phyloP scores from a whole-genome alignment of 2,888 invertebrate genomes.

The Epistrophe grossulariae region DNA sequence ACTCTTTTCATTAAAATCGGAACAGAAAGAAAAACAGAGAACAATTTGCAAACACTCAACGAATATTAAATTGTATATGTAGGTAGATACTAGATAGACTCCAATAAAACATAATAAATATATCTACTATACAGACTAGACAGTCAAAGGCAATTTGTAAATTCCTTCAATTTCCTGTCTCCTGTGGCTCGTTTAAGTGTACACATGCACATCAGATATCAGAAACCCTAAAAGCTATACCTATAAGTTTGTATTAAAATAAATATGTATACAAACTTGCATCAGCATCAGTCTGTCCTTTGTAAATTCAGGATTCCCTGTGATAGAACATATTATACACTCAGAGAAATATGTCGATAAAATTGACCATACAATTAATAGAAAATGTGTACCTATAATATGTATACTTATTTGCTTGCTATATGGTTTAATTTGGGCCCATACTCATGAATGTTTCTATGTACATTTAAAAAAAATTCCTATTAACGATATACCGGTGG shows the following conservation, averaged over 20 bases:
- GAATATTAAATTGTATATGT: constrained; percentile 15
- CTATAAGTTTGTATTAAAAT: background rate
- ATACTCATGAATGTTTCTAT: too few species aligned
- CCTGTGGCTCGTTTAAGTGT: constrained; percentile 13
- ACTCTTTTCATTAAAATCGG: constrained; percentile 45
- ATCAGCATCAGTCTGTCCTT: background rate
- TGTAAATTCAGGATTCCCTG: background rate
- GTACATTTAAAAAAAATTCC: too few species aligned
- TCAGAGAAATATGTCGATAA: background rate
- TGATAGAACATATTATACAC: background rate
- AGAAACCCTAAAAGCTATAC: constrained; percentile 14
- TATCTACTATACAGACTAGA: constrained; percentile 14
- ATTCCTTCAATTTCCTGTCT: constrained; percentile 70
- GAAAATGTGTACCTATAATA: too few species aligned
- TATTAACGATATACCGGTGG: too few species aligned
- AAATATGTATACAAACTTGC: background rate
- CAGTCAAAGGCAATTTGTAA: constrained; percentile 60
- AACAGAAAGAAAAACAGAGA: constrained; percentile 3
- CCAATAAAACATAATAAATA: background rate
- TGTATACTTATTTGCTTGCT: too few species aligned
- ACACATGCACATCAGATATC: constrained; percentile 23
- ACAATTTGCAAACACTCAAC: constrained; percentile 32
- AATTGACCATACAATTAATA: too few species aligned
- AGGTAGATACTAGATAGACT: background rate
- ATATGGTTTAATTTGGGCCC: too few species aligned